Conservation (phyloP, 2,888 invertebrate genomes). For the Periphyllus acericola region DNA sequence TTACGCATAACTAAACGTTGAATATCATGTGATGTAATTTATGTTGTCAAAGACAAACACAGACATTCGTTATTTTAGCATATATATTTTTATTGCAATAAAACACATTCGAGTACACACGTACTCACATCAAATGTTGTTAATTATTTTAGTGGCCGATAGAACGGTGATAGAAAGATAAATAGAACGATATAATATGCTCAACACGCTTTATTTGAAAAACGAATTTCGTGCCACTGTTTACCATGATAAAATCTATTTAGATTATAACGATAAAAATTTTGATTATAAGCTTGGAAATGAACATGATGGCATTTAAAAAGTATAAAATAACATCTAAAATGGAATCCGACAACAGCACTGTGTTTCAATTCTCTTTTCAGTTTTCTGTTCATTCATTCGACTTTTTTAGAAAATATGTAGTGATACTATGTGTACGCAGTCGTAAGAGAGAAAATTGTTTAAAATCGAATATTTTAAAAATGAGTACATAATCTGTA, state of each 20-base stretch:
- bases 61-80: background rate
- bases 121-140: slow-evolving; percentile 30
- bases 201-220: slow-evolving; percentile 33
- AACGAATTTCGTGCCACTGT: background rate
- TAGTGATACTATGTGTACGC: background rate
- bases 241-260: slow-evolving; percentile 16
- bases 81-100: slow-evolving; percentile 25
- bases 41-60: slow-evolving; percentile 10
- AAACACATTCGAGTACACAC: slow-evolving; percentile 6
- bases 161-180: slow-evolving; percentile 63
- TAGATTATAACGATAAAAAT: background rate
- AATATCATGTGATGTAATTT: slow-evolving; percentile 1
- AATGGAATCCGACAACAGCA: background rate
- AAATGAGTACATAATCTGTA: background rate
- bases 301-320: background rate
- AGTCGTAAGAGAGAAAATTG: no score
- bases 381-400: background rate
- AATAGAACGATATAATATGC: slow-evolving; percentile 58
- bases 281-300: background rate
- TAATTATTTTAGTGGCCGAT: slow-evolving; percentile 57
- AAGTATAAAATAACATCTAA: background rate
- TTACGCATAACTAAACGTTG: background rate
- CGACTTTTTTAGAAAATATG: background rate
- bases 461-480: no score
- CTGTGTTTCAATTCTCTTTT: no score